Percentiles rank a stretch among this genome's conserved stretches.
phyloP scores from a whole-genome alignment of 2,797 vertebrate genomes.

The Smutsia gigantea region DNA sequence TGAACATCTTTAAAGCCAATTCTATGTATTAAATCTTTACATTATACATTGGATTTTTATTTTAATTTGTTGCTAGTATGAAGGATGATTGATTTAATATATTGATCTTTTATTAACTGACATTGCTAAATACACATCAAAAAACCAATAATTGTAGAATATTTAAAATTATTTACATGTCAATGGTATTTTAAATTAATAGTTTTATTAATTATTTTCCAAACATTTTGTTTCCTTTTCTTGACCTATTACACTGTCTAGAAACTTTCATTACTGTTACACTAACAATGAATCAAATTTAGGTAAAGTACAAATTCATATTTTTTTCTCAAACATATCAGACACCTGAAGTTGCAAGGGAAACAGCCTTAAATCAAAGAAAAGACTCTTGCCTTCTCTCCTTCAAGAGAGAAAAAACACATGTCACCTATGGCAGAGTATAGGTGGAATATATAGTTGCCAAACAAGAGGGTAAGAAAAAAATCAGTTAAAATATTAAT shows the following conservation, averaged over 20 bases:
- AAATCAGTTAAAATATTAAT: not conserved
- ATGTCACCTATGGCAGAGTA: not conserved
- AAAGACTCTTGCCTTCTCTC: not conserved
- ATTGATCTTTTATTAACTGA: not conserved
- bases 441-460: not conserved
- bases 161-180: not conserved
- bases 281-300: not conserved
- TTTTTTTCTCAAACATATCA: not conserved
- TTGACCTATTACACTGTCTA: not conserved
- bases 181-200: not conserved
- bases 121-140: not conserved
- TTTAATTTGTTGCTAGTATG: not conserved
- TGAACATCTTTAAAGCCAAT: not conserved
- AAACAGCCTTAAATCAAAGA: not conserved
- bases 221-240: not conserved
- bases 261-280: not conserved
- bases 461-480: not conserved
- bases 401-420: not conserved
- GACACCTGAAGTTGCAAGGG: not conserved
- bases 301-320: not conserved
- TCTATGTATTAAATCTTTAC: not conserved
- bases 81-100: not conserved
- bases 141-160: not conserved
- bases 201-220: conserved; percentile 3
- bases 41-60: not conserved